Evolutionary conservation across 1,140 invertebrate genomes (phyloP).

Genomic region (Rhyacophila brunnea): DNA sequence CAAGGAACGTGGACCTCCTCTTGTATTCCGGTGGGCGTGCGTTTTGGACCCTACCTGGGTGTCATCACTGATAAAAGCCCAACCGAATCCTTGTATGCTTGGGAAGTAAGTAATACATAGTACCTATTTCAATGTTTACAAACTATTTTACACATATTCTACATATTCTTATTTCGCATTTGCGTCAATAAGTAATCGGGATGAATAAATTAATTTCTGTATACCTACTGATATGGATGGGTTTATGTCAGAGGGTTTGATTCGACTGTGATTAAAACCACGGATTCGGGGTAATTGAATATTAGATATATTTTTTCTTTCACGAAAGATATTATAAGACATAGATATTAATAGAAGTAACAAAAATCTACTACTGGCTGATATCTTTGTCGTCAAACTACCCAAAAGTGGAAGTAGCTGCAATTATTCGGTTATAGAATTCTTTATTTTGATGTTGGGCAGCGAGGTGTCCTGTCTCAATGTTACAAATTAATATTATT

Average conservation of each 20-base stretch:
- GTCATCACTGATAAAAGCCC: conserved; percentile 20
- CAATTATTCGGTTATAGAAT: too few species aligned
- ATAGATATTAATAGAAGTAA: too few species aligned
- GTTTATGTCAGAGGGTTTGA: background rate
- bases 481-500: too few species aligned
- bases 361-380: too few species aligned
- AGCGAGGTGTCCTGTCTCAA: too few species aligned
- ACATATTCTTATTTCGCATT: background rate
- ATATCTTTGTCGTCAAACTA: too few species aligned
- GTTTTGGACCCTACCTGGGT: conserved; percentile 50
- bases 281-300: too few species aligned
- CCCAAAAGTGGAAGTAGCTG: too few species aligned
- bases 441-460: too few species aligned
- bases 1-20: conserved; percentile 45
- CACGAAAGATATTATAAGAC: too few species aligned
- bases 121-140: background rate
- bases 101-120: background rate
- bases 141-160: background rate
- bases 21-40: conserved; percentile 41
- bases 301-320: too few species aligned
- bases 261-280: background rate
- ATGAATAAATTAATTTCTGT: background rate
- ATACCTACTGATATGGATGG: too few species aligned
- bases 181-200: background rate
- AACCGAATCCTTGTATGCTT: conserved; percentile 20